Conservation (phyloP, 2,797 vertebrate species). For the Muraenolepis orangiensis region DNA sequence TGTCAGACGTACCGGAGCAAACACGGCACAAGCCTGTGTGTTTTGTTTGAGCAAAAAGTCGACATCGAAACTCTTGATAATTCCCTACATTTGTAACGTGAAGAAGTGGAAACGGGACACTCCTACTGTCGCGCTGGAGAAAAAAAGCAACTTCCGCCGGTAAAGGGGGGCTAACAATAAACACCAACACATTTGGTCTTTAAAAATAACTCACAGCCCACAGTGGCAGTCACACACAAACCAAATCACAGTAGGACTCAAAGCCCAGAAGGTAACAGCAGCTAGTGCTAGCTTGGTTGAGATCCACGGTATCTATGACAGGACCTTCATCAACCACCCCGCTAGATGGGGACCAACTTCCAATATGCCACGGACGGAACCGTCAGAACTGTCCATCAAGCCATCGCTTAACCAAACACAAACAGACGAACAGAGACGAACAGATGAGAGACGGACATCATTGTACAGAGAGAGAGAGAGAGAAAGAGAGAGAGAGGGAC, state of each 20-base stretch:
- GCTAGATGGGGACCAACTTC: conserved; percentile 16
- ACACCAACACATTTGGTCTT: neutral
- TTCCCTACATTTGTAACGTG: conserved; percentile 58
- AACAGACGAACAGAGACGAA: conserved; percentile 6
- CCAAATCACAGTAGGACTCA: neutral
- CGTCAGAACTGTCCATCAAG: conserved; percentile 41
- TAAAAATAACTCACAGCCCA: neutral
- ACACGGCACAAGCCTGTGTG: neutral
- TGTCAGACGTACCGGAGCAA: neutral
- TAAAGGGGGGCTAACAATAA: conserved; percentile 32
- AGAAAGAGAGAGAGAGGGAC: too few species aligned
- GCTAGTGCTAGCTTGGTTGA: neutral
- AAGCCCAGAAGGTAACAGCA: conserved; percentile 19
- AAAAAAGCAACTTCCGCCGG: conserved; percentile 4
- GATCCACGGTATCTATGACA: conserved; percentile 26
- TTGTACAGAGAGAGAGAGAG: neutral
- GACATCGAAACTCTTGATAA: conserved; percentile 55
- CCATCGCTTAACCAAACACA: conserved; percentile 28
- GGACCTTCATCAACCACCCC: neutral
- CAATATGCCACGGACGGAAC: conserved; percentile 10
- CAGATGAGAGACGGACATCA: neutral
- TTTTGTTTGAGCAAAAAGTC: conserved; percentile 23
- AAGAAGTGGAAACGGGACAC: neutral
- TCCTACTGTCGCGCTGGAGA: neutral
- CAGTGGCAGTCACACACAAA: neutral